phyloP scores from a whole-genome alignment of 2,797 vertebrate genomes.

The Thunnus albacares region DNA sequence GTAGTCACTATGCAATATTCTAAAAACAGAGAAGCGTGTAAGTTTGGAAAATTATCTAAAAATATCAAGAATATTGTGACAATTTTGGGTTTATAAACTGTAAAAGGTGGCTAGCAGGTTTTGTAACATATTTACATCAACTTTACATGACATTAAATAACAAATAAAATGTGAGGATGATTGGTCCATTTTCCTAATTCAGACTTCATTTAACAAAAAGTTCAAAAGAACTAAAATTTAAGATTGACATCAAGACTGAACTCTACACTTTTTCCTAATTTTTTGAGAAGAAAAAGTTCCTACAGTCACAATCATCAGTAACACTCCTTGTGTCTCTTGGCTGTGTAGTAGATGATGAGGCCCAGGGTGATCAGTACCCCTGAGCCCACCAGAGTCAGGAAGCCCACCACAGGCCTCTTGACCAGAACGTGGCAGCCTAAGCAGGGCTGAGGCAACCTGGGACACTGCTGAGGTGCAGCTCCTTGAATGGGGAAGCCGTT shows the following conservation, averaged over 20 bases:
- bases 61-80: not conserved
- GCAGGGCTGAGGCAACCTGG: constrained; percentile 77
- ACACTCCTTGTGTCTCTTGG: constrained; percentile 84
- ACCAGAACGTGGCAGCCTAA: constrained; percentile 83
- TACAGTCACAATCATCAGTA: constrained; percentile 34
- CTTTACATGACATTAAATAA: constrained; percentile 3
- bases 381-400: constrained; percentile 89
- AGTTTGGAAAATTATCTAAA: not conserved
- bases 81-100: not conserved
- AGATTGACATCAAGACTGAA: not conserved
- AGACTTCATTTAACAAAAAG: not conserved
- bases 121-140: not conserved
- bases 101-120: not conserved
- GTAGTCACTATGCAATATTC: not conserved
- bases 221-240: not conserved
- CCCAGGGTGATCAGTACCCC: constrained; percentile 89
- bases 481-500: constrained; percentile 90
- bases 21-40: not conserved
- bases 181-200: not conserved
- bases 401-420: constrained; percentile 89
- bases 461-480: constrained; percentile 80
- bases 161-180: constrained; percentile 8
- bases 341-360: constrained; percentile 91
- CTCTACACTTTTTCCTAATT: not conserved
- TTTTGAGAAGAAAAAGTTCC: not conserved